These are phyloP conservation scores for Bellardia pandia DNA, from an alignment of 2,888 invertebrate genomes.

Conservation along the genomic window DNA sequence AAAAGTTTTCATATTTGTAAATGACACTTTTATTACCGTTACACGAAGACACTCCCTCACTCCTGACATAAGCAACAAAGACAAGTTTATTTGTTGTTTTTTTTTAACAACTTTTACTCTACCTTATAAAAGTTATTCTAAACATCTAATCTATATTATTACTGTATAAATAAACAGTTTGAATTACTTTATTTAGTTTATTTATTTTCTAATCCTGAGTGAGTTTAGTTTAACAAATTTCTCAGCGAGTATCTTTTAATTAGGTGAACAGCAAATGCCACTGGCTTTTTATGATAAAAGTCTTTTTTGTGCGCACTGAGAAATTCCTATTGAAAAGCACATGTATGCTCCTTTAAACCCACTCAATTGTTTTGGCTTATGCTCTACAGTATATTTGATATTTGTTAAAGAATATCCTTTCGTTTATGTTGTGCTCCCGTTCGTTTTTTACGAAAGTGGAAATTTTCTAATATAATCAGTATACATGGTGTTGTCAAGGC, in stretches of 20 bases:
- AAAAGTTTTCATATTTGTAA: constrained; percentile 30
- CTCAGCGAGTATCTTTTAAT: constrained; percentile 82
- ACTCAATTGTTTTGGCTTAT: constrained; percentile 42
- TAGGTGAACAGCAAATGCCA: constrained; percentile 78
- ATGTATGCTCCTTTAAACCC: constrained; percentile 31
- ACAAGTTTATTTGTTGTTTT: neutral
- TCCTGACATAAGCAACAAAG: neutral
- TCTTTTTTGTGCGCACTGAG: neutral
- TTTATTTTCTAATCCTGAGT: constrained; percentile 75
- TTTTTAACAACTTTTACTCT: neutral
- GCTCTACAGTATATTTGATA: neutral
- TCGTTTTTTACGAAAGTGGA: constrained; percentile 82
- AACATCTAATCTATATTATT: constrained; percentile 67
- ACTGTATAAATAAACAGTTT: constrained; percentile 9
- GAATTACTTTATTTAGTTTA: constrained; percentile 41
- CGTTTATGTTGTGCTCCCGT: constrained; percentile 42
- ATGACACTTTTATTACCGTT: constrained; percentile 43
- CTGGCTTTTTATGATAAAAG: too few species aligned
- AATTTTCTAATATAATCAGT: constrained; percentile 79
- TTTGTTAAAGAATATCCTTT: neutral
- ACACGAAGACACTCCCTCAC: neutral
- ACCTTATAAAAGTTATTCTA: neutral
- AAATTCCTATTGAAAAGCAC: constrained; percentile 11
- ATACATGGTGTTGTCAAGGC: constrained; percentile 60
- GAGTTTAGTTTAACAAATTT: constrained; percentile 81